Base-by-base conservation (phyloP, 2,113 vertebrate genomes). In the Limanda limanda region DNA sequence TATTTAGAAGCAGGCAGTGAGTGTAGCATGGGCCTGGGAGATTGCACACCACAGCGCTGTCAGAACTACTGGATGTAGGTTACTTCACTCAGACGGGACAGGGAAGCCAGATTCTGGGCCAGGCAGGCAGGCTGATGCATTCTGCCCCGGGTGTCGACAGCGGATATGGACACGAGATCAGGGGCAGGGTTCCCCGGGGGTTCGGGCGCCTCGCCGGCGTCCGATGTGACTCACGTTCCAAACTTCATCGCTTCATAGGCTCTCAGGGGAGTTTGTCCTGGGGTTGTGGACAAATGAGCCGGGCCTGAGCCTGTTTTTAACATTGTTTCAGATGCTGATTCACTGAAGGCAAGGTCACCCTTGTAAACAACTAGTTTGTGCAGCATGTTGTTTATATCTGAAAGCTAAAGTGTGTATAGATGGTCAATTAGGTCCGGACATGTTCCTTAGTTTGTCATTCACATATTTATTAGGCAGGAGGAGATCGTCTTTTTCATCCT, bases 1-100 rank as follows among this genome's bases (percentile, higher is more conserved):
- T 91, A 88, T 94, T 91, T 93, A 93, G 90, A 91, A 89, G 45
- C 78, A 57, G 84, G 62, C 76, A 78, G 84, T 82, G 74, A 88
- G 84, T 80, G 59, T 66, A 88, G 85, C 40, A 23, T 61, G 60
- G 79, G 42, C 82, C 78, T 48, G 31, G 51, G 79, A 75, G 87
- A 90, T 68, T 68, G 79, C 76, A 62, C 69, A 78, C 65, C 73
- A 59, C 57, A 69, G 76, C 61, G 73, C 72, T 83, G 91, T 88
- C 82, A 81, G 80, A 72, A 75, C 70, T 45, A 66, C 71, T 82
- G 67, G 84, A 92, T 93, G 83, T 91, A 81, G 91, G 91, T 90
- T 89, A 87, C 68, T 74, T 90, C 31, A 1, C 80, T 88, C 84
- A 84, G 76, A 81, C 2, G 23, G 84, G 88, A 81, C 79, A 61